These are phyloP conservation scores for Tetrapedia diversipes DNA, from an alignment of 2,888 invertebrate genomes.

Conservation along the genomic window DNA sequence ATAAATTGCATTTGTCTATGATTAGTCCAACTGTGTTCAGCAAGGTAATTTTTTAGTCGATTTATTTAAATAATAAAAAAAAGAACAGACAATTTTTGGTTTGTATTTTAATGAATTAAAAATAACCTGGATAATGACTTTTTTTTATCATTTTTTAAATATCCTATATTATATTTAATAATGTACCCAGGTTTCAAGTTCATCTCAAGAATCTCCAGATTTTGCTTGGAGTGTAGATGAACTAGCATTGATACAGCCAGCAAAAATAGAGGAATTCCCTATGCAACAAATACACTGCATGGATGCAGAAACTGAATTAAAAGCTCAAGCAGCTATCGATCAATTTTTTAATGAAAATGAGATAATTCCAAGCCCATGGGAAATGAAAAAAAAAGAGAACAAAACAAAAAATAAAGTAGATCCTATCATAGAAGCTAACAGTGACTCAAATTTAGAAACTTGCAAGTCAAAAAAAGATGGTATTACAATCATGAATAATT, in stretches of 20 bases:
- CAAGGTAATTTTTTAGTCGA: conserved; percentile 66
- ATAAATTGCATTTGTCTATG: conserved; percentile 87
- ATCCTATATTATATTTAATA: conserved; percentile 22
- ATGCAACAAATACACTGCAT: conserved; percentile 86
- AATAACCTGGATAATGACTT: too few relatives aligned
- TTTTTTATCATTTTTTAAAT: neutral
- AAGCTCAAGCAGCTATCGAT: conserved; percentile 88
- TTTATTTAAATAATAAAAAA: conserved; percentile 72
- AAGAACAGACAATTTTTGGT: too few relatives aligned
- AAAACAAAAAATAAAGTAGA: conserved; percentile 52
- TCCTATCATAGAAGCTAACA: conserved; percentile 66
- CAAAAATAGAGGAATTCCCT: conserved; percentile 87
- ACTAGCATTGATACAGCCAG: conserved; percentile 87
- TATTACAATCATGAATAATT: conserved; percentile 64
- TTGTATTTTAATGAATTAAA: too few relatives aligned
- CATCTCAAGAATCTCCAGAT: conserved; percentile 81
- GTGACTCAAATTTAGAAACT: conserved; percentile 62
- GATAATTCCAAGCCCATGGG: conserved; percentile 86
- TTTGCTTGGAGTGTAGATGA: conserved; percentile 90
- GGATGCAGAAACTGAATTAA: conserved; percentile 86
- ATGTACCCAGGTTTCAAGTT: conserved; percentile 78
- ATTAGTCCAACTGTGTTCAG: conserved; percentile 85
- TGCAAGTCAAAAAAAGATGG: conserved; percentile 73
- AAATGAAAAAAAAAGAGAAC: conserved; percentile 63
- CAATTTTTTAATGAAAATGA: conserved; percentile 85